Evolutionary conservation across 2,888 invertebrate species (phyloP).

Genomic region (Acronicta alni): DNA sequence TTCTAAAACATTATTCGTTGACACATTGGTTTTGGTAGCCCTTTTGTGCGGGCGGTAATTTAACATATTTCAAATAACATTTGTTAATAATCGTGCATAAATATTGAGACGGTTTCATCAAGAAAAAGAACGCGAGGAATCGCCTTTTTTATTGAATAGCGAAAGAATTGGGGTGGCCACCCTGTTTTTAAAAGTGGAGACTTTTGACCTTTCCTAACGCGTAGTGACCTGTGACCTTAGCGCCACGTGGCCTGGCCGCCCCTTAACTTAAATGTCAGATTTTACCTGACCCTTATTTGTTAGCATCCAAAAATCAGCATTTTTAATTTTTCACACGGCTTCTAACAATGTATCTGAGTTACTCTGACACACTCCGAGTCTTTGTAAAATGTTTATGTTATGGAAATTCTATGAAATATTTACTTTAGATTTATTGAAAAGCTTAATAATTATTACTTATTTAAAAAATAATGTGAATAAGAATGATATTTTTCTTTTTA

Average conservation of each 20-base stretch:
- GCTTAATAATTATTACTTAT: background rate
- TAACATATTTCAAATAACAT: conserved; percentile 23
- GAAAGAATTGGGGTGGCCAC: conserved; percentile 57
- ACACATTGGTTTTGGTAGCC: conserved; percentile 32
- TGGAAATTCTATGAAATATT: conserved; percentile 19
- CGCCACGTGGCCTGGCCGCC: conserved; percentile 77
- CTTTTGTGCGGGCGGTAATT: conserved; percentile 25
- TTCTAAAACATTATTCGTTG: conserved; percentile 44
- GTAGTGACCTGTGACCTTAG: conserved; percentile 78
- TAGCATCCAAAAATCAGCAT: conserved; percentile 66
- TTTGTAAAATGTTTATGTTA: conserved; percentile 19
- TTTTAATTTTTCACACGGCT: conserved; percentile 70
- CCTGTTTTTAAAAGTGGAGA: conserved; percentile 64
- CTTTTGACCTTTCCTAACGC: conserved; percentile 73
- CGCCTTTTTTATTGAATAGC: conserved; percentile 60
- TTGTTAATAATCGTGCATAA: conserved; percentile 20
- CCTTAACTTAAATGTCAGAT: conserved; percentile 59
- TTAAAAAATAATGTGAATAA: too few species aligned
- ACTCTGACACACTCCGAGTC: conserved; percentile 61
- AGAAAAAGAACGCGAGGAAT: conserved; percentile 42
- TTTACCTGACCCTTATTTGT: conserved; percentile 69
- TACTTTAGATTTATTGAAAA: conserved; percentile 4
- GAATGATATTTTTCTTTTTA: too few species aligned
- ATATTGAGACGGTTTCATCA: conserved; percentile 11
- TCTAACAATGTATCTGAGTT: conserved; percentile 42